Base-by-base conservation (phyloP, 2,113 vertebrate species). In the Misgurnus anguillicaudatus region DNA sequence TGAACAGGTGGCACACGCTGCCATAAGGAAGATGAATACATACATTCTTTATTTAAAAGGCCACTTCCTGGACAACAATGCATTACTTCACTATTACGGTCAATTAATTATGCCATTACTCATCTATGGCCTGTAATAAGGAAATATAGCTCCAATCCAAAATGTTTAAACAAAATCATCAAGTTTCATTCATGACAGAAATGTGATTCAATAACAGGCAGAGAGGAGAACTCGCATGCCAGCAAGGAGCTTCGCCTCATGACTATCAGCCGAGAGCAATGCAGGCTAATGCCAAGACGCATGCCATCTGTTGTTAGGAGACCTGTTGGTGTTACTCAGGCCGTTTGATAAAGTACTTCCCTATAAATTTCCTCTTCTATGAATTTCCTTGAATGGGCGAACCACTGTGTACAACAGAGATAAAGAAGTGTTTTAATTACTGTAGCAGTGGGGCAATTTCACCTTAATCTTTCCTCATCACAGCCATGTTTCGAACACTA, bases 401-500 rank as follows among this genome's bases (percentile, higher is more conserved):
- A 42, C 19, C 31, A 19, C 57, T 17, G 71, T 31, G 71, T 9
- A 17, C 57, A 74, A 42, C 41, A 45, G 71, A 42, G 57, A 74
- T 61, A 61, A 36, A 8, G 38, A 74, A 16, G 39, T 17, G 71
- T 21, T 74, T 60, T 60, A 74, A 74, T 60, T 74, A 45, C 57
- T 31, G 39, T 24, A 74, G 57, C 55, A 61, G 71, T 74, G 55
- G 41, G 57, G 57, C 57, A 74, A 61, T 60, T 38, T 55, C 57
- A 74, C 11, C 57, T 74, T 36, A 62, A 74, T 74, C 57, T 62
- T 58, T 57, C 39, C 57, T 61, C 72, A 62, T 74, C 72, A 74
- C 21, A 31, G 58, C n/a, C 55, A 17, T 42, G 55, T 17, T 10
- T 55, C 53, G 6, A 73, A 73, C 70, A 58, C 70, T 6, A 42